A percentile compares a stretch with the other conserved stretches of the same genome.
phyloP scores from a whole-genome alignment of 2,797 vertebrate species.

The Nannoperca australis region DNA sequence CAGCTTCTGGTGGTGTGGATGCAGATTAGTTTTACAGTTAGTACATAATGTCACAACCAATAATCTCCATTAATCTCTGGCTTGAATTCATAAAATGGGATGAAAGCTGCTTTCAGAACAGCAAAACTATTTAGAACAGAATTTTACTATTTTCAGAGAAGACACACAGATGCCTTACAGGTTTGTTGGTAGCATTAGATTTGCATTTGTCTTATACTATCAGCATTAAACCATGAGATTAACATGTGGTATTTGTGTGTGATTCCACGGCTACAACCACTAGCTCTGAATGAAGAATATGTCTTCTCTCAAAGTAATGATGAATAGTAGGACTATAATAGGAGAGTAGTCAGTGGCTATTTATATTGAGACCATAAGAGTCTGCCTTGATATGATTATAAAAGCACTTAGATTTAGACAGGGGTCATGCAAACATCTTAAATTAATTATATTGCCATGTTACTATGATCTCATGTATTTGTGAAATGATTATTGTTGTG shows the following conservation, averaged over 20 bases:
- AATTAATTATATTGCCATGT: background rate
- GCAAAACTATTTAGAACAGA: constrained; percentile 44
- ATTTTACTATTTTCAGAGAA: constrained; percentile 9
- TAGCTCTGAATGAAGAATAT: constrained; percentile 19
- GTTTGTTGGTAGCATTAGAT: background rate
- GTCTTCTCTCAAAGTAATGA: constrained; percentile 16
- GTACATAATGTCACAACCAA: constrained; percentile 55
- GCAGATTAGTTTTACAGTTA: constrained; percentile 66
- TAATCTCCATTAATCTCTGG: constrained; percentile 71
- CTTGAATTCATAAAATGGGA: constrained; percentile 49
- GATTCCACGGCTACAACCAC: background rate
- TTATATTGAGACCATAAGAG: background rate
- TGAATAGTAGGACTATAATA: background rate
- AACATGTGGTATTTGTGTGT: constrained; percentile 5
- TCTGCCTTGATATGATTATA: constrained; percentile 3
- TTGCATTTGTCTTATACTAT: constrained; percentile 1
- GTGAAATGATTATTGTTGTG: background rate
- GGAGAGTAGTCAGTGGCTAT: constrained; percentile 1
- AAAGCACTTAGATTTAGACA: constrained; percentile 10
- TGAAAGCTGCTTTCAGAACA: constrained; percentile 56
- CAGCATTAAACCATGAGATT: background rate
- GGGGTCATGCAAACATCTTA: background rate
- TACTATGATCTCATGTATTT: background rate
- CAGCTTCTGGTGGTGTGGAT: constrained; percentile 50
- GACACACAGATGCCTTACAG: background rate